Percentiles rank a stretch among this genome's conserved stretches.
Conservation (phyloP, 2,888 invertebrate genomes). For the Stegophylla sp. region DNA sequence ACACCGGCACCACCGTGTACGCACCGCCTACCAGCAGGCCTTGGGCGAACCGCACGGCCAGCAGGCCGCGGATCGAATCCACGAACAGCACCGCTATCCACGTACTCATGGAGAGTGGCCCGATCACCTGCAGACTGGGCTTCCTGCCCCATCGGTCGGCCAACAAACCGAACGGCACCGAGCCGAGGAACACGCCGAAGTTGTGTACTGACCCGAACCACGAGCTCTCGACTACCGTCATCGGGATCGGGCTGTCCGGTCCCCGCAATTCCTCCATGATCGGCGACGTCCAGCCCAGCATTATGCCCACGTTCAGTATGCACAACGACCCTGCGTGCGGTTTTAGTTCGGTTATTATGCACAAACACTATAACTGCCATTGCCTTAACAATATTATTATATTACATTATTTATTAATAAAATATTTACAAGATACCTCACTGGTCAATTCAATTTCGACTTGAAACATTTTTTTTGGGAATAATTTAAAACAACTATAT, state of each 20-base stretch:
- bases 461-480: too few species aligned
- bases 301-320: constrained; percentile 55
- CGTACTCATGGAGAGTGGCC: constrained; percentile 69
- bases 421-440: too few species aligned
- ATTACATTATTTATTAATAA: too few species aligned
- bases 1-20: constrained; percentile 62
- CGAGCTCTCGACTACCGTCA: constrained; percentile 52
- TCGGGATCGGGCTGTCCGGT: constrained; percentile 50
- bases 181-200: constrained; percentile 61
- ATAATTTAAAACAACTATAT: too few species aligned
- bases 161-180: constrained; percentile 67
- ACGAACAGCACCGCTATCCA: constrained; percentile 64
- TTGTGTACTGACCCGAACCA: constrained; percentile 60
- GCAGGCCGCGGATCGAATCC: constrained; percentile 53
- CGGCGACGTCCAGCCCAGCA: constrained; percentile 60
- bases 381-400: neutral
- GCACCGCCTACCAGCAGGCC: constrained; percentile 62
- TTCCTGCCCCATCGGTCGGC: constrained; percentile 70
- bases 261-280: constrained; percentile 58
- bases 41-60: constrained; percentile 60
- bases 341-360: neutral
- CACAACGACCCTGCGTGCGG: constrained; percentile 46
- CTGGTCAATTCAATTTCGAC: too few species aligned
- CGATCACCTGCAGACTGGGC: constrained; percentile 67
- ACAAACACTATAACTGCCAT: neutral